Evolutionary conservation across 2,797 vertebrate species (phyloP).

Genomic region (Acomys russatus): DNA sequence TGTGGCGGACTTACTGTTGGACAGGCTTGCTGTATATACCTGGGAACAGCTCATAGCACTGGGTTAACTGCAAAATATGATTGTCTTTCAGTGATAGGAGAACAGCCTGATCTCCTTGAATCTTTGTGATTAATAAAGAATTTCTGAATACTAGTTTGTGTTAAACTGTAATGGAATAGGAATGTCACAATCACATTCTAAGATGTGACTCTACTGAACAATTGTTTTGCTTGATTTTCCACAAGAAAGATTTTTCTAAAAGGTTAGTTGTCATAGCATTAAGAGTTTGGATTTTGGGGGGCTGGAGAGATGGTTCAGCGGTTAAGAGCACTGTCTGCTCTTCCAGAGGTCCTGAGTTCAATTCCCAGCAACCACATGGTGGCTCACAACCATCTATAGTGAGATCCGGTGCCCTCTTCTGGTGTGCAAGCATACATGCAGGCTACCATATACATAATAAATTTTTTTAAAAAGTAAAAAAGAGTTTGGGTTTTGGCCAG

Average conservation of each 20-base stretch:
- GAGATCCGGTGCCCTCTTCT: too few species aligned
- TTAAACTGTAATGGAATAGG: conserved; percentile 5
- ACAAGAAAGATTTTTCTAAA: conserved; percentile 11
- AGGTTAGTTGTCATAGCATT: conserved; percentile 8
- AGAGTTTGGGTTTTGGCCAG: conserved; percentile 2
- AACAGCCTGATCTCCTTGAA: conserved; percentile 16
- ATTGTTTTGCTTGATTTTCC: conserved; percentile 42
- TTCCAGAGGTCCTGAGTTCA: too few species aligned
- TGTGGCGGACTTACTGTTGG: neutral
- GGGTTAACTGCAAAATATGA: neutral
- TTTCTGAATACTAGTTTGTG: conserved; percentile 43
- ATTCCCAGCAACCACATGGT: too few species aligned
- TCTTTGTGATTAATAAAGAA: conserved; percentile 13
- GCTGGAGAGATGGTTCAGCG: too few species aligned
- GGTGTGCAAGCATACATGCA: too few species aligned
- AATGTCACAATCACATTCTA: neutral
- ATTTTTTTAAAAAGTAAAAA: neutral
- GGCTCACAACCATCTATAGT: too few species aligned
- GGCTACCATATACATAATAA: too few species aligned
- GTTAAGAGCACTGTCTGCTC: too few species aligned
- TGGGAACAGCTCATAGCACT: neutral
- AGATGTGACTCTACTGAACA: neutral
- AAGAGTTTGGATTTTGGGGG: conserved; percentile 21
- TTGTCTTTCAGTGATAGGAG: neutral
- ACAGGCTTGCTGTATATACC: neutral